A percentile compares a stretch with the other conserved stretches of the same genome.
Conservation (phyloP, 2,888 invertebrate species). For the Pherbina coryleti region DNA sequence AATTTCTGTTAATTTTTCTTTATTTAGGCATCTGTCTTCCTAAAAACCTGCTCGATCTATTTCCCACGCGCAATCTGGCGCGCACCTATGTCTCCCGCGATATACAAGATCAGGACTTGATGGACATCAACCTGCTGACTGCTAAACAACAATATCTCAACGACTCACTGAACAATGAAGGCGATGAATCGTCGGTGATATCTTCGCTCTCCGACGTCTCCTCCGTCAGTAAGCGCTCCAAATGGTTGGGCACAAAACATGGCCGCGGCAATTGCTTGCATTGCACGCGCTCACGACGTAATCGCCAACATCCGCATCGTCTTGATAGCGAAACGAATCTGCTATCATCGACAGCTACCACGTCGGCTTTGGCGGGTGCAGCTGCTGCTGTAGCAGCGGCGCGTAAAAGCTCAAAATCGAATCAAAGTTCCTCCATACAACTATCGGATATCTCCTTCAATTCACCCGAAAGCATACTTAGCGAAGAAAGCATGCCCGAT, state of each 20-base stretch:
- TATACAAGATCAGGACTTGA: constrained; percentile 66
- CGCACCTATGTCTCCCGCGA: constrained; percentile 69
- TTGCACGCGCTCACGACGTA: constrained; percentile 64
- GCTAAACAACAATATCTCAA: constrained; percentile 64
- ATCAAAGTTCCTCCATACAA: constrained; percentile 57
- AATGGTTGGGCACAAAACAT: constrained; percentile 65
- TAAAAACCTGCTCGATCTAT: constrained; percentile 67
- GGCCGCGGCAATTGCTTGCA: constrained; percentile 65
- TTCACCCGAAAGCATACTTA: constrained; percentile 69
- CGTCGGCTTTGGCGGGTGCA: constrained; percentile 34
- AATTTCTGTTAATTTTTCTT: neutral
- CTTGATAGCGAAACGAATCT: constrained; percentile 54
- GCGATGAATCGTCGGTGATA: constrained; percentile 66
- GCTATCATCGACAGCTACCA: constrained; percentile 36
- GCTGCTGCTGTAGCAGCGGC: constrained; percentile 16
- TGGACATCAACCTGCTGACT: constrained; percentile 62
- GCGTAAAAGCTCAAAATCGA: constrained; percentile 4
- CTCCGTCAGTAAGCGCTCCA: constrained; percentile 66
- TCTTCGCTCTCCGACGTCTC: constrained; percentile 70
- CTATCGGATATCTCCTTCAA: constrained; percentile 66
- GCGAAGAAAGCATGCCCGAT: constrained; percentile 68
- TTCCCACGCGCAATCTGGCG: constrained; percentile 63
- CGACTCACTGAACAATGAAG: constrained; percentile 66
- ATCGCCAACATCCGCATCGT: constrained; percentile 54
- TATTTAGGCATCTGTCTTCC: constrained; percentile 66